Percentiles rank a stretch among this genome's conserved stretches.
Evolutionary conservation across 2,113 vertebrate species (phyloP).

Genomic region (Alethe diademata): DNA sequence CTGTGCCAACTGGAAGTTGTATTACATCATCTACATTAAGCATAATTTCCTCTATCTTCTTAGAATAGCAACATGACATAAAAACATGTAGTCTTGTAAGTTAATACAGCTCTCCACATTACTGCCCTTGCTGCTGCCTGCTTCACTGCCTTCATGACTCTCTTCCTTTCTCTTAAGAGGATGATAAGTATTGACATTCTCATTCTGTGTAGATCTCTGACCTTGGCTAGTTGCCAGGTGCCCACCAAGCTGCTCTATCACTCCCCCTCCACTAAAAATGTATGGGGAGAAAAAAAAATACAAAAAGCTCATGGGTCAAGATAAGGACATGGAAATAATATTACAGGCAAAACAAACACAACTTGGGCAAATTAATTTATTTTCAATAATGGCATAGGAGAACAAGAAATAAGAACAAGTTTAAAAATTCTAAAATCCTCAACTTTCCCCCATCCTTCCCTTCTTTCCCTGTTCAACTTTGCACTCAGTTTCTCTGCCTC

Average conservation of each 20-base stretch:
- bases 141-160: neutral
- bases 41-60: neutral
- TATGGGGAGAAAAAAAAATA: neutral
- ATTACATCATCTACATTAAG: neutral
- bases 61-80: neutral
- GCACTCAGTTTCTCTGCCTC: neutral
- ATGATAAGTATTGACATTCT: neutral
- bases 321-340: neutral
- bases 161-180: neutral
- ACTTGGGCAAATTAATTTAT: neutral
- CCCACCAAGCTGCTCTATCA: accelerated
- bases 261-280: neutral
- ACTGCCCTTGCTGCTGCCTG: neutral
- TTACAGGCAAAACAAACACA: neutral
- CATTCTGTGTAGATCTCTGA: neutral
- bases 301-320: neutral
- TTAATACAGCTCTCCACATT: neutral
- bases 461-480: neutral
- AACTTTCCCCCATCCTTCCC: accelerated
- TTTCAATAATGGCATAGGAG: neutral
- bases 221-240: neutral
- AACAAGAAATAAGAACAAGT: neutral
- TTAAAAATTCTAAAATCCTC: accelerated
- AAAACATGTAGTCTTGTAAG: neutral
- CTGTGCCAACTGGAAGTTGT: neutral